Conservation (phyloP, 1,140 invertebrate species). For the Sinella curviseta region DNA sequence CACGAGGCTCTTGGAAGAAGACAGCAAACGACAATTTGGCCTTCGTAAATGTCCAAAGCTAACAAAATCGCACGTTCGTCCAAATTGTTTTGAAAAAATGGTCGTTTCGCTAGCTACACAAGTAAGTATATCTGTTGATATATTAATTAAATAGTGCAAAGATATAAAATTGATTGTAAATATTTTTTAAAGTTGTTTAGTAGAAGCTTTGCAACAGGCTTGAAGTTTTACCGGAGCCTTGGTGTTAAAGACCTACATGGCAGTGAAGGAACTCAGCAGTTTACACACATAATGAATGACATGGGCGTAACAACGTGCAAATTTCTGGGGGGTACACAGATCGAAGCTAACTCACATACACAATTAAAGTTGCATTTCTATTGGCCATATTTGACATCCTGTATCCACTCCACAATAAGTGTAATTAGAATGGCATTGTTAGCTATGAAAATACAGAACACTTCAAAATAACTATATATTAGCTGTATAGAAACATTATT, state of each 20-base stretch:
- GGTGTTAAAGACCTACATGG: not conserved
- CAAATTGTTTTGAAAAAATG: constrained; percentile 36
- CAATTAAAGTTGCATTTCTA: too few species aligned
- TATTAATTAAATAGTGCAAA: not conserved
- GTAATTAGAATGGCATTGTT: too few species aligned
- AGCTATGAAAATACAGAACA: too few species aligned
- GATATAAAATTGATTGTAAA: too few species aligned
- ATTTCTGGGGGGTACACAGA: too few species aligned
- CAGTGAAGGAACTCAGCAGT: not conserved
- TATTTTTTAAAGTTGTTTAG: too few species aligned
- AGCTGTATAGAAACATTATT: too few species aligned
- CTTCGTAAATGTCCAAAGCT: not conserved
- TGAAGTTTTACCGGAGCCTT: not conserved
- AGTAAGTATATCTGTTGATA: not conserved
- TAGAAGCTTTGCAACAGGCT: not conserved
- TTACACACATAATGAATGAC: not conserved
- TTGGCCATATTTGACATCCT: too few species aligned
- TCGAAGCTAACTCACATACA: too few species aligned
- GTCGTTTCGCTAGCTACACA: constrained; percentile 13
- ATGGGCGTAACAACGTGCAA: too few species aligned
- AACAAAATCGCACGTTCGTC: not conserved
- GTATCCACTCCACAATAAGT: too few species aligned
- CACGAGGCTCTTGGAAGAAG: not conserved
- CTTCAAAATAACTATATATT: too few species aligned
- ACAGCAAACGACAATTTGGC: not conserved